Percentiles rank a stretch among this genome's conserved stretches.
phyloP scores from a whole-genome alignment of 2,888 invertebrate species.

The Rhagophthalmus giganteus region DNA sequence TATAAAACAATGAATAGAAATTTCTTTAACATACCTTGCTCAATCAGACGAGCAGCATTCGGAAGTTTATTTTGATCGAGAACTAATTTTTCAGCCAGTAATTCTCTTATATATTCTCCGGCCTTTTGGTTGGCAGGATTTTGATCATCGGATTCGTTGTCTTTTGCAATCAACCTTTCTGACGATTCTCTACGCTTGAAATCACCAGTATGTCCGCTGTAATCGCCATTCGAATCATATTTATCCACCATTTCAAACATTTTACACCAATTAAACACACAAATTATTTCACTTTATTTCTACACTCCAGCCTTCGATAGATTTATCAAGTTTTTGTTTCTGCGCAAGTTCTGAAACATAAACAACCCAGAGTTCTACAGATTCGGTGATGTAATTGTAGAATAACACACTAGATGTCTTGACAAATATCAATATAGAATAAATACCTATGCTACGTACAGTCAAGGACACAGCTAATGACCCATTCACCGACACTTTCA shows the following conservation, averaged over 20 bases:
- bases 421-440: too few species aligned
- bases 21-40: conserved; percentile 67
- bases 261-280: too few species aligned
- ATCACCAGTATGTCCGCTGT: conserved; percentile 46
- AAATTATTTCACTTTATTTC: too few species aligned
- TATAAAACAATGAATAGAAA: not conserved
- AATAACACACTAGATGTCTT: too few species aligned
- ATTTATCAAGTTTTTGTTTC: too few species aligned
- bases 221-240: conserved; percentile 52
- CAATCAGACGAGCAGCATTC: conserved; percentile 69
- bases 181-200: conserved; percentile 47
- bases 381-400: too few species aligned
- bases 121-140: conserved; percentile 70
- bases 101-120: conserved; percentile 75
- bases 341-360: too few species aligned
- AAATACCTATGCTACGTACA: too few species aligned
- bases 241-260: conserved; percentile 52
- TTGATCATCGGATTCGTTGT: conserved; percentile 49
- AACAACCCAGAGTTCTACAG: too few species aligned
- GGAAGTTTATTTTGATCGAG: conserved; percentile 70
- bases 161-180: conserved; percentile 35
- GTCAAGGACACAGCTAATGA: too few species aligned
- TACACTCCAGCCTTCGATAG: too few species aligned
- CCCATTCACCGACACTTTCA: too few species aligned
- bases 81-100: conserved; percentile 71